A percentile compares a stretch with the other conserved stretches of the same genome.
These are phyloP conservation scores for Anoplius nigerrimus DNA, from an alignment of 2,888 invertebrate genomes.

Conservation along the genomic window DNA sequence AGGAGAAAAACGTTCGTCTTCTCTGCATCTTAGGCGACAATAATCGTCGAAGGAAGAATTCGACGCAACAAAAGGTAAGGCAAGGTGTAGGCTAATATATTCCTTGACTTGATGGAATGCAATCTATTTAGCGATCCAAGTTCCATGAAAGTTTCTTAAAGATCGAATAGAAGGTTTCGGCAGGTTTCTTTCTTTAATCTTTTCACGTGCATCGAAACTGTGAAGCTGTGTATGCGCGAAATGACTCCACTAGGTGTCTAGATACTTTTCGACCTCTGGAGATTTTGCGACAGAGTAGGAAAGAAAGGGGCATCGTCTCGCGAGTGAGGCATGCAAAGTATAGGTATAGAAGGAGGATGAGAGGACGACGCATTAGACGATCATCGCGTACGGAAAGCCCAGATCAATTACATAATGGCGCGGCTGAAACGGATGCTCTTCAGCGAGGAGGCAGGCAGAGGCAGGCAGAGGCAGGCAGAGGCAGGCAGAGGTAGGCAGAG, in stretches of 20 bases:
- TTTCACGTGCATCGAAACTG: neutral
- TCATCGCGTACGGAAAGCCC: constrained; percentile 63
- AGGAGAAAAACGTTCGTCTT: too few species aligned
- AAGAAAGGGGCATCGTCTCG: constrained; percentile 19
- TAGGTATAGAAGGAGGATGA: constrained; percentile 42
- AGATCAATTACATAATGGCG: constrained; percentile 72
- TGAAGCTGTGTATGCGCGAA: neutral
- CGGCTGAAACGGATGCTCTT: constrained; percentile 68
- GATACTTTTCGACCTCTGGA: constrained; percentile 5
- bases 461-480: too few species aligned
- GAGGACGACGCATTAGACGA: constrained; percentile 59
- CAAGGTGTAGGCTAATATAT: too few species aligned
- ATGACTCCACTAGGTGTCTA: neutral
- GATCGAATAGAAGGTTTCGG: too few species aligned
- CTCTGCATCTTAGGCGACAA: too few species aligned
- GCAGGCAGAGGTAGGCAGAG: too few species aligned
- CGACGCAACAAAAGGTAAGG: too few species aligned
- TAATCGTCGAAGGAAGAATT: too few species aligned
- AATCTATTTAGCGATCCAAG: too few species aligned
- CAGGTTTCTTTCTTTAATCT: too few species aligned
- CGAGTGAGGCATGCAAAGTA: neutral
- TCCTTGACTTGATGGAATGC: too few species aligned
- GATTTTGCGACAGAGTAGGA: neutral
- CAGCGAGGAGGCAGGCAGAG: constrained; percentile 40
- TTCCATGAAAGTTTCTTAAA: too few species aligned